Conservation (phyloP, 2,888 invertebrate species). For the Caprella mutica region DNA sequence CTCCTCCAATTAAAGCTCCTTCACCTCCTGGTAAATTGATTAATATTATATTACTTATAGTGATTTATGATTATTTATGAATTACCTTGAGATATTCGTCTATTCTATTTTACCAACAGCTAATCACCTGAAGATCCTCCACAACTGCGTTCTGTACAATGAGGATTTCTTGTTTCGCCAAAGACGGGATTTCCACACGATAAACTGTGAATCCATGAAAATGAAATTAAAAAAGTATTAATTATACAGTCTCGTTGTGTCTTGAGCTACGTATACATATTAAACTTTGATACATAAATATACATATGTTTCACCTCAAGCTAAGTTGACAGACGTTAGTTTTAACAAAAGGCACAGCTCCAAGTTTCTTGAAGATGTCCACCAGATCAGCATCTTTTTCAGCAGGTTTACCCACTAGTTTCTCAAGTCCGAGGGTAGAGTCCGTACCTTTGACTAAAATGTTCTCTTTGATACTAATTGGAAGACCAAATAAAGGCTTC, state of each 20-base stretch:
- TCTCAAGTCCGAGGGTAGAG: conserved; percentile 39
- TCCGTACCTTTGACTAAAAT: conserved; percentile 39
- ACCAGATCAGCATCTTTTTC: conserved; percentile 19
- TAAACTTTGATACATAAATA: too few relatives aligned
- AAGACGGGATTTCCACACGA: conserved; percentile 43
- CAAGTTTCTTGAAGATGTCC: conserved; percentile 37
- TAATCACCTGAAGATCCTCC: conserved; percentile 41
- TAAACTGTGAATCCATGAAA: too few relatives aligned
- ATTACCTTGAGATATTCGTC: too few relatives aligned
- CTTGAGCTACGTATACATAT: too few relatives aligned
- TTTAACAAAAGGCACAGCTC: conserved; percentile 45
- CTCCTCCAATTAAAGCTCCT: conserved; percentile 42
- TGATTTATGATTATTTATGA: too few relatives aligned
- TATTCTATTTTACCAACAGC: neutral
- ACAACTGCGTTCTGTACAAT: conserved; percentile 38
- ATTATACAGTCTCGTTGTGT: too few relatives aligned
- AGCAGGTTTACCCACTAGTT: conserved; percentile 38
- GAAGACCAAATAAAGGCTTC: conserved; percentile 38
- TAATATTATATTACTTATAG: too few relatives aligned
- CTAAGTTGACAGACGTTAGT: conserved; percentile 42
- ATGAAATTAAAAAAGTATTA: too few relatives aligned
- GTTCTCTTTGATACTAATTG: conserved; percentile 40
- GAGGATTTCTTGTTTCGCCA: conserved; percentile 42
- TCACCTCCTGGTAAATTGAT: conserved; percentile 39
- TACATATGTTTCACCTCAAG: conserved; percentile 15